Base-by-base conservation (phyloP, 2,888 invertebrate genomes). In the Bedellia somnulentella region DNA sequence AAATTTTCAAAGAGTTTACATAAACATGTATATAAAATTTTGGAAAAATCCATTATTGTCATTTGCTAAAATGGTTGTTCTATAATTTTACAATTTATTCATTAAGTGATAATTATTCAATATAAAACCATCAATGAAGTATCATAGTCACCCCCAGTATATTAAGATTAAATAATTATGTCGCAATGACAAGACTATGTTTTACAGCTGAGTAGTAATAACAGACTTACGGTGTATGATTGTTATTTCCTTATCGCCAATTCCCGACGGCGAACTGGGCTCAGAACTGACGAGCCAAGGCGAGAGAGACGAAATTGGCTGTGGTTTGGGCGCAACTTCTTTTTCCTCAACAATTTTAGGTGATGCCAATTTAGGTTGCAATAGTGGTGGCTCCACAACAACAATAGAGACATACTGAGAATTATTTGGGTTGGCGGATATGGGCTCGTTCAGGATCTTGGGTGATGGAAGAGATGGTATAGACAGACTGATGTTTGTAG, bases 221-320 rank as follows among this genome's bases (percentile, higher is more conserved):
- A 91, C 91, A 36, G 90, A 89, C 68, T 90, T 91, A 43, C 90
- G 82, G 49, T 89, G 85, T 41, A 90, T 86, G 31, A 84, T 80
- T 27, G 84, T 82, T 38, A 83, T 82, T 46, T 80, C 77, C 47
- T 81, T 73, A 49, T 82, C 80, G 52, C 86, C 79, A 43, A 82
- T 77, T 15, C 80, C 77, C 27, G 80, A 75, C 3, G 82, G 78
- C 26, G 86, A 84, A 35, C 81, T 79, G 12, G 85, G 82, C 47
- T 87, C 87, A 9, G 86, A 83, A 18, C 86, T 82, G 22, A 91
- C 91, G 37, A 91, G 67, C 91, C 91, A 91, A 1, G 91, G 91
- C 3, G 88, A 88, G 3, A 88, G 70, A 53, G 87, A 86, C 35
- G 80, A 82, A 46, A 84, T 68, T 14, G 81, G 79, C 37, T 82